Evolutionary conservation across 2,113 vertebrate genomes (phyloP).

Genomic region (Blennius ocellaris): DNA sequence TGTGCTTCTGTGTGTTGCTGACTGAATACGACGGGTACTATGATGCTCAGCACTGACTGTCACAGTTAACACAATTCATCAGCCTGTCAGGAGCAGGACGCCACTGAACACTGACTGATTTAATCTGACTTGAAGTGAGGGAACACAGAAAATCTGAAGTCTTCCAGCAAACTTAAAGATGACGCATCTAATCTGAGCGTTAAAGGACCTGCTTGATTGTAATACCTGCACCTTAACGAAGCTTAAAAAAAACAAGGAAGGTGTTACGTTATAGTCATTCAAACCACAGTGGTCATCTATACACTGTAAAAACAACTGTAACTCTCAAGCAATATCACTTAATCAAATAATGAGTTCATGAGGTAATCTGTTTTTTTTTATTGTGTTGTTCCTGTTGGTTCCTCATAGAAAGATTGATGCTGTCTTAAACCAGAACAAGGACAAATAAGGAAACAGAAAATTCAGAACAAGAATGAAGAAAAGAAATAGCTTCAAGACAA

Average conservation of each 20-base stretch:
- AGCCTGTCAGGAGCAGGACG: constrained; percentile 36
- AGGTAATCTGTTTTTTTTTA: too few relatives aligned
- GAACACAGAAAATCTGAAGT: constrained; percentile 47
- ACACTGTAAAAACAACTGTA: too few relatives aligned
- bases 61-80: constrained; percentile 38
- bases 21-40: not conserved
- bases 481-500: too few relatives aligned
- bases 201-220: constrained; percentile 10
- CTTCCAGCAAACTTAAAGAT: constrained; percentile 37
- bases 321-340: too few relatives aligned
- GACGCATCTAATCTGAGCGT: constrained; percentile 34
- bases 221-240: not conserved
- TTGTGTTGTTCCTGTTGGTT: too few relatives aligned
- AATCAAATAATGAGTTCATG: too few relatives aligned
- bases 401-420: too few relatives aligned
- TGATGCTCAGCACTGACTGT: constrained; percentile 24
- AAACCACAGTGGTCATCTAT: too few relatives aligned
- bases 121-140: constrained; percentile 55
- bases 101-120: constrained; percentile 46
- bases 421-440: too few relatives aligned
- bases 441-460: too few relatives aligned
- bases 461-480: too few relatives aligned
- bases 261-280: not conserved
- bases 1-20: not conserved
- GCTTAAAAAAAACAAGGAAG: not conserved